phyloP scores from a whole-genome alignment of 2,113 vertebrate species.

The Halcyon malimbica region DNA sequence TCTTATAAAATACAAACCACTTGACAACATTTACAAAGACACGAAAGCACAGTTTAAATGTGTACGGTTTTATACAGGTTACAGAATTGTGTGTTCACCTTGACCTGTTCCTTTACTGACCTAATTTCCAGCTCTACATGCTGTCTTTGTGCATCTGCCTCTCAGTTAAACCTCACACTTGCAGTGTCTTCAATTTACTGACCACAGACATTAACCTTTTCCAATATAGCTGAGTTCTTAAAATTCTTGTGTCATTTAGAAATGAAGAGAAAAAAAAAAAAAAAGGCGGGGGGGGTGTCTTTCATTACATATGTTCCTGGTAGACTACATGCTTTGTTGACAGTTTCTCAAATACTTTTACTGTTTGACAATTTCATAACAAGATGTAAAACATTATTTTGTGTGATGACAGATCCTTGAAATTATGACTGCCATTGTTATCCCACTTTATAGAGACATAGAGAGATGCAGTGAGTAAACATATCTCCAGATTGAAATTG shows the following conservation, averaged over 20 bases:
- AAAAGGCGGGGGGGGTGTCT: neutral
- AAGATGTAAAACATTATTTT: neutral
- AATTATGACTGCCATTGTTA: neutral
- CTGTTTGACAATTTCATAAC: neutral
- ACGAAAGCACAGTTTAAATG: neutral
- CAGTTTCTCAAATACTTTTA: neutral
- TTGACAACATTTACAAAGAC: neutral
- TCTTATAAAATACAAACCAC: neutral
- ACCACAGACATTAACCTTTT: neutral
- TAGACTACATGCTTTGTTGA: neutral
- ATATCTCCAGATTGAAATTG: neutral
- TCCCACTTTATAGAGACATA: neutral
- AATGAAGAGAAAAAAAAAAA: neutral
- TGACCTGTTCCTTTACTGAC: neutral
- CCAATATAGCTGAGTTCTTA: neutral
- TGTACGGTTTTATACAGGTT: neutral
- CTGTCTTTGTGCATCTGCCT: conserved; percentile 34
- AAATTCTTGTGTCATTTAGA: neutral
- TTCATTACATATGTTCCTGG: neutral
- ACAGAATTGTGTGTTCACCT: conserved; percentile 4
- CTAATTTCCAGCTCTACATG: conserved; percentile 30
- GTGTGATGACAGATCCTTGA: neutral
- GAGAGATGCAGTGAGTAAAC: neutral
- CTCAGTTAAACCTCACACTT: conserved; percentile 21
- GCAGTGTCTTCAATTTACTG: neutral